phyloP scores from a whole-genome alignment of 2,113 vertebrate genomes.

The Orycteropus afer region DNA sequence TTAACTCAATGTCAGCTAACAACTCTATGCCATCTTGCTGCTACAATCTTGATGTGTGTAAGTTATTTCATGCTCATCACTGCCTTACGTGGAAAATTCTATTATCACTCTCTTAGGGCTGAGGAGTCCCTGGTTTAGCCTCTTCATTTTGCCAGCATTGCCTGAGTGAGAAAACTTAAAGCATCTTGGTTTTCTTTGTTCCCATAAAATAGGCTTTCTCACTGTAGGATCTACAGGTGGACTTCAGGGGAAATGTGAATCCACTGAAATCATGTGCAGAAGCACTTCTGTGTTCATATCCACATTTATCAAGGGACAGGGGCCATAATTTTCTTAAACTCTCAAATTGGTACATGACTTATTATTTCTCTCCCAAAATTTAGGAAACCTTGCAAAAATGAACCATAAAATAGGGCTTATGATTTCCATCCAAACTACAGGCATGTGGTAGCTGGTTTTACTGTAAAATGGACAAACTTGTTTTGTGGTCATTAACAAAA shows the following conservation, averaged over 20 bases:
- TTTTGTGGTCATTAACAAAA: background rate
- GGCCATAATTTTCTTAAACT: background rate
- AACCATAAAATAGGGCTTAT: background rate
- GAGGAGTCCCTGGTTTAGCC: background rate
- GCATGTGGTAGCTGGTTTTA: background rate
- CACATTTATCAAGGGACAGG: background rate
- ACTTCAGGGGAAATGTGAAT: background rate
- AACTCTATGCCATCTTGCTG: background rate
- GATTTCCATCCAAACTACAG: background rate
- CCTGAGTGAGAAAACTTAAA: background rate
- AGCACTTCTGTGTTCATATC: background rate
- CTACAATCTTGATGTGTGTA: rapidly evolving
- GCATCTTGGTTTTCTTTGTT: background rate
- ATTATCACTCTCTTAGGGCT: background rate
- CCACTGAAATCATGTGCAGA: background rate
- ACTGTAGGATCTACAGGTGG: background rate
- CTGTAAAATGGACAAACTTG: background rate
- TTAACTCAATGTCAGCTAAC: background rate
- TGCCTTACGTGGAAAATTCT: background rate
- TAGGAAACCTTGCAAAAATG: background rate
- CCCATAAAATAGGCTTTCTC: background rate
- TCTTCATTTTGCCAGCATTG: background rate
- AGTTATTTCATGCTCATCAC: background rate
- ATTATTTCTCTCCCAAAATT: background rate
- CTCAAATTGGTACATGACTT: background rate